phyloP scores from a whole-genome alignment of 2,113 vertebrate species.

The Alectura lathami region DNA sequence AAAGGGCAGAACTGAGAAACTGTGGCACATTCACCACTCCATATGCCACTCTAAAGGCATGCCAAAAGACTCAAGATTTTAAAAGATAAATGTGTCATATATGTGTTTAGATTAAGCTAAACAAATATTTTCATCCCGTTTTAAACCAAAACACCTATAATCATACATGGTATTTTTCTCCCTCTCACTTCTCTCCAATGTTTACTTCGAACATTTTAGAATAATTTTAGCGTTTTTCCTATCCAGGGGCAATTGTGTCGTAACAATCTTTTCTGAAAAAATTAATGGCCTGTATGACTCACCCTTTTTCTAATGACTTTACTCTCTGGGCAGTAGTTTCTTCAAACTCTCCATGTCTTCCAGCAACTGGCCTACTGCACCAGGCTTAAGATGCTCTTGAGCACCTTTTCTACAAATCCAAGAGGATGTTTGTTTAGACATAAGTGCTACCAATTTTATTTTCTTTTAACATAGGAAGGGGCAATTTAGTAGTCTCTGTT shows the following conservation, averaged over 20 bases:
- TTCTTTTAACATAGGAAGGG: background rate
- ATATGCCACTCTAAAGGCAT: constrained; percentile 28
- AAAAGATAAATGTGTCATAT: background rate
- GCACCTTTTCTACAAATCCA: background rate
- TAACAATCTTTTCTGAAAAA: background rate
- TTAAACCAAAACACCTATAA: constrained; percentile 15
- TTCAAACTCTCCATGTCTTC: background rate
- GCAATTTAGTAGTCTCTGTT: constrained; percentile 13
- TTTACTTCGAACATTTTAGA: background rate
- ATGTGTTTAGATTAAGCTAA: constrained; percentile 41
- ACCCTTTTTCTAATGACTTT: background rate
- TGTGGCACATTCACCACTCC: constrained; percentile 52
- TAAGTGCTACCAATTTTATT: background rate
- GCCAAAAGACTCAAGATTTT: constrained; percentile 8
- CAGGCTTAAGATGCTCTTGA: background rate
- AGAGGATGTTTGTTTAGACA: background rate
- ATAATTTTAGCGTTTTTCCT: background rate
- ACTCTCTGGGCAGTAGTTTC: background rate
- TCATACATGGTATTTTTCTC: background rate
- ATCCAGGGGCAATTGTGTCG: background rate
- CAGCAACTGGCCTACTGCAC: background rate
- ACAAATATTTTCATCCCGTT: constrained; percentile 20
- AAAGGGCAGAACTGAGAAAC: constrained; percentile 61
- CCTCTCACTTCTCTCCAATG: background rate
- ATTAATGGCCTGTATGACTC: constrained; percentile 38